A percentile compares a stretch with the other conserved stretches of the same genome.
phyloP scores from a whole-genome alignment of 1,140 invertebrate genomes.

The Pseudomyrmex dendroicus region DNA sequence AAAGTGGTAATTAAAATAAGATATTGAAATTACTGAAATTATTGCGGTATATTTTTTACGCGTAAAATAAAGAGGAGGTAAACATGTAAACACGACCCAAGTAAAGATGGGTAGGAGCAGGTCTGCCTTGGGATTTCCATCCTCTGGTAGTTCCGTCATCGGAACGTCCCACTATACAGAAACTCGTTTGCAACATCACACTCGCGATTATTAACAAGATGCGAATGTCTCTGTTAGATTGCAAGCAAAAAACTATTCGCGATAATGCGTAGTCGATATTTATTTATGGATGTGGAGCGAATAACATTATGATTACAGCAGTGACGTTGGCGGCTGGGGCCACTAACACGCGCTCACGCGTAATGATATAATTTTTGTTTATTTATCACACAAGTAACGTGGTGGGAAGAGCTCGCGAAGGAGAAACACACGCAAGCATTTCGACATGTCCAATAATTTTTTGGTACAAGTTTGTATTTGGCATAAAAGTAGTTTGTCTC shows the following conservation, averaged over 20 bases:
- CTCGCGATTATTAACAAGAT: neutral
- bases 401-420: neutral
- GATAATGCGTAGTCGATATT: neutral
- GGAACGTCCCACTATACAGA: neutral
- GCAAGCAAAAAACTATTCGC: neutral
- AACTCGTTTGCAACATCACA: neutral
- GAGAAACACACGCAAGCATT: neutral
- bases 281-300: neutral
- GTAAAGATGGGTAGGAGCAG: neutral
- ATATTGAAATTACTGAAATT: too few relatives aligned
- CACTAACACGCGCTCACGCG: too few relatives aligned
- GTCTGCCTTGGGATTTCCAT: constrained; percentile 29
- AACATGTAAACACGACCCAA: neutral
- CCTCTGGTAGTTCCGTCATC: constrained; percentile 13
- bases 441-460: neutral
- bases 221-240: neutral
- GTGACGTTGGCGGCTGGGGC: neutral
- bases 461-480: neutral
- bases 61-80: too few relatives aligned
- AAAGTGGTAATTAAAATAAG: too few relatives aligned
- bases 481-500: neutral
- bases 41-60: too few relatives aligned
- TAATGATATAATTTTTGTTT: constrained; percentile 5
- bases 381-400: neutral
- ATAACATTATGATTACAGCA: neutral